Conservation (phyloP, 2,888 invertebrate species). For the Drosophila prostipennis region DNA sequence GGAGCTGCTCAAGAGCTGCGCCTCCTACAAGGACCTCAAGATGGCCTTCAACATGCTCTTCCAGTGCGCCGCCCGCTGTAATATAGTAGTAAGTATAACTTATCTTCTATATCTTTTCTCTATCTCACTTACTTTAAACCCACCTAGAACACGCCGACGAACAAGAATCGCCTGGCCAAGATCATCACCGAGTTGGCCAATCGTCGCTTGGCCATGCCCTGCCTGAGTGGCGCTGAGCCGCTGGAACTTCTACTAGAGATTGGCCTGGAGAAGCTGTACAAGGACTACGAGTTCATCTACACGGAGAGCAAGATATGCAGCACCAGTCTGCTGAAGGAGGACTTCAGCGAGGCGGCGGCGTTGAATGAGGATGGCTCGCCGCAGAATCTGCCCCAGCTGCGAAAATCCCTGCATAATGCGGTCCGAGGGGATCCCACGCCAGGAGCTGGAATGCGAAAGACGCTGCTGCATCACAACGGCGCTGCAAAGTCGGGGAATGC, state of each 20-base stretch:
- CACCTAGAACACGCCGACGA: slow-evolving; percentile 83
- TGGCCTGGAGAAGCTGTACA: slow-evolving; percentile 83
- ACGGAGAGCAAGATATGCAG: slow-evolving; percentile 83
- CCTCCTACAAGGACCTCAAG: slow-evolving; percentile 82
- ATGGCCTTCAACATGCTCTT: slow-evolving; percentile 81
- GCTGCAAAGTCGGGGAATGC: slow-evolving; percentile 44
- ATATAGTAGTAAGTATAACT: slow-evolving; percentile 80
- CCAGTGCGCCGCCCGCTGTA: slow-evolving; percentile 82
- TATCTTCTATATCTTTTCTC: too few species aligned
- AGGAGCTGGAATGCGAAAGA: slow-evolving; percentile 69
- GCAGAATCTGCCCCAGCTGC: slow-evolving; percentile 71
- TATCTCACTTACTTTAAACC: background rate
- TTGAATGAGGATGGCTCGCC: slow-evolving; percentile 16
- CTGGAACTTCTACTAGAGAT: slow-evolving; percentile 84
- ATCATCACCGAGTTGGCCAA: slow-evolving; percentile 83
- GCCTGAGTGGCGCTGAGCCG: slow-evolving; percentile 82
- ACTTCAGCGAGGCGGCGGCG: slow-evolving; percentile 10
- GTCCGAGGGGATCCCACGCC: slow-evolving; percentile 59
- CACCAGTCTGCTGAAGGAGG: slow-evolving; percentile 68
- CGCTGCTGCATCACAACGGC: slow-evolving; percentile 75
- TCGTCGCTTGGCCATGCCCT: slow-evolving; percentile 83
- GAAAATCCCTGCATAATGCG: slow-evolving; percentile 82
- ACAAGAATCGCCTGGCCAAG: slow-evolving; percentile 83
- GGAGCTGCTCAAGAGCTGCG: slow-evolving; percentile 82
- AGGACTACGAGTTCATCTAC: slow-evolving; percentile 84